A percentile compares a stretch with the other conserved stretches of the same genome.
phyloP scores from a whole-genome alignment of 2,888 invertebrate genomes.

The Seira musarum region DNA sequence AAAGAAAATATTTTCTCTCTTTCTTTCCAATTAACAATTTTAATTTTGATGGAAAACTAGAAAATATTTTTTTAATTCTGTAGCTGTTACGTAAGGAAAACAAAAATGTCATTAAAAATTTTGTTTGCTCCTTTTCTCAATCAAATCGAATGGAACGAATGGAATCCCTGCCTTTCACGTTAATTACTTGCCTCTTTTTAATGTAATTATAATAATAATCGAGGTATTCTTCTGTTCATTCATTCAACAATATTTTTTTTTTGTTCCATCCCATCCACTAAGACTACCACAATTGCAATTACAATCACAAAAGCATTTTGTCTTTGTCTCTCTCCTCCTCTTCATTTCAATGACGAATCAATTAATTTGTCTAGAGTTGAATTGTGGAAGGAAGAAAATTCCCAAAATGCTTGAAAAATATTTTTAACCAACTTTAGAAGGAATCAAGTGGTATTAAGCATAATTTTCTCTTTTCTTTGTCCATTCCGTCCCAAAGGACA shows the following conservation, averaged over 20 bases:
- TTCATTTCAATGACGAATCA: neutral
- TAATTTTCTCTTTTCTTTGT: conserved; percentile 23
- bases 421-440: too few species aligned
- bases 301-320: too few species aligned
- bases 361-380: neutral
- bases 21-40: neutral
- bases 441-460: conserved; percentile 49
- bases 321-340: too few species aligned
- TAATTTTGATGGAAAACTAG: neutral
- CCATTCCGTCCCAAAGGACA: neutral
- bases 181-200: neutral
- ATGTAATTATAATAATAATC: neutral
- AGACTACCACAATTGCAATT: too few species aligned
- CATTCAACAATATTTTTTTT: too few species aligned
- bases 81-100: neutral
- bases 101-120: neutral
- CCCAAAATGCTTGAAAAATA: too few species aligned
- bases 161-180: too few species aligned
- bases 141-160: too few species aligned
- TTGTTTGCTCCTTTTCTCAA: neutral
- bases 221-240: neutral
- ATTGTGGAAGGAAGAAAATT: too few species aligned
- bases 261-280: too few species aligned
- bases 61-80: too few species aligned
- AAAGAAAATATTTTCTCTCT: too few species aligned